Conservation (phyloP, 2,113 vertebrate species). For the Propithecus coquereli region DNA sequence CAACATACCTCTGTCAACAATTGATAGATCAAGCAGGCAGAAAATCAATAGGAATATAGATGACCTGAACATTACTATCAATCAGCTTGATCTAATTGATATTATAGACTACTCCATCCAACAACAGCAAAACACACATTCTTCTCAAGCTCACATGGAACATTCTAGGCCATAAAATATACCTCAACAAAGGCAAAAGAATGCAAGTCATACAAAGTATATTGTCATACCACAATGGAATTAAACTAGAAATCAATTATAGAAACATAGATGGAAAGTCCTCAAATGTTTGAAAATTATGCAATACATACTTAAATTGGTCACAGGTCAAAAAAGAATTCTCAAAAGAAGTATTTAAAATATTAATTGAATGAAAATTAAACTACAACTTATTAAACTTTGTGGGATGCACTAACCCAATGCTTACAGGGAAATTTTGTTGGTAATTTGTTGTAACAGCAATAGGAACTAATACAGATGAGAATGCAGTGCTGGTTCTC, state of each 20-base stretch:
- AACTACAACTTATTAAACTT: too few species aligned
- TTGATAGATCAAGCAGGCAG: not conserved
- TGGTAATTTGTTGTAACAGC: not conserved
- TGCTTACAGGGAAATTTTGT: not conserved
- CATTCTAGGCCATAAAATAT: not conserved
- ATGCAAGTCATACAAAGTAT: not conserved
- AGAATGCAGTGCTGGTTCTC: not conserved
- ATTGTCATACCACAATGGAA: not conserved
- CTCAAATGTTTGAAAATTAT: too few species aligned
- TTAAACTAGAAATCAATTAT: not conserved
- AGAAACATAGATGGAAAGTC: not conserved
- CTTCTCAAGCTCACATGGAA: too few species aligned
- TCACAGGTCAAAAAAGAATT: too few species aligned
- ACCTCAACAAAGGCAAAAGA: not conserved
- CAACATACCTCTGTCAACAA: not conserved
- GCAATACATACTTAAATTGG: too few species aligned
- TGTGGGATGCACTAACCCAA: not conserved
- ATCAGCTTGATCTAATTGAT: not conserved
- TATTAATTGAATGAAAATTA: too few species aligned
- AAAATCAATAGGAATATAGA: not conserved
- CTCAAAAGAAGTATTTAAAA: too few species aligned
- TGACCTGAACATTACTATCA: not conserved
- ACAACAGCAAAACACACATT: too few species aligned
- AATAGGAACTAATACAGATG: not conserved
- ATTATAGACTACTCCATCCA: not conserved